Percentiles rank a stretch among this genome's conserved stretches.
Evolutionary conservation across 2,797 vertebrate genomes (phyloP).

Genomic region (Scomberomorus guttatus): DNA sequence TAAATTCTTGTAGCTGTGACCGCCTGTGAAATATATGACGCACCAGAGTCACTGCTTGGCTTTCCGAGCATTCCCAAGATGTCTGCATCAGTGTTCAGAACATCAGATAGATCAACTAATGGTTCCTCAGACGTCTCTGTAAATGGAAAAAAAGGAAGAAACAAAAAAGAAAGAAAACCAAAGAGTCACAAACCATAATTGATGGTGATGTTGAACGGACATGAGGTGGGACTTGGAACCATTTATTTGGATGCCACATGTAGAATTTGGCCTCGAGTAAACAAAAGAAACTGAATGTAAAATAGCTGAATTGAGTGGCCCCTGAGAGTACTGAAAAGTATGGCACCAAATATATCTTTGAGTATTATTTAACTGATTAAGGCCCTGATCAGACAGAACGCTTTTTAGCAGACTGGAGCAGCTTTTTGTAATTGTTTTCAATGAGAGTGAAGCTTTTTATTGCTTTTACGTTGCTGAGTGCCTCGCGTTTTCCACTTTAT

Average conservation of each 20-base stretch:
- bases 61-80: slow-evolving; percentile 98
- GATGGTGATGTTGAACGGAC: slow-evolving; percentile 70
- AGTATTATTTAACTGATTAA: neutral
- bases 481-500: no score
- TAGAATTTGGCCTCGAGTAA: slow-evolving; percentile 21
- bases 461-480: no score
- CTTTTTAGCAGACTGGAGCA: no score
- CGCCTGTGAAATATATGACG: slow-evolving; percentile 73
- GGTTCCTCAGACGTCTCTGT: slow-evolving; percentile 92
- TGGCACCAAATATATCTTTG: neutral
- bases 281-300: slow-evolving; percentile 16
- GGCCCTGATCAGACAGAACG: no score
- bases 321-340: slow-evolving; percentile 5
- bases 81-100: slow-evolving; percentile 96
- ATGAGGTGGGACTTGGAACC: slow-evolving; percentile 62
- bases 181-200: slow-evolving; percentile 80
- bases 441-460: no score
- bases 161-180: slow-evolving; percentile 69
- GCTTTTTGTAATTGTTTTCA: no score
- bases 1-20: slow-evolving; percentile 63
- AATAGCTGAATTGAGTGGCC: neutral
- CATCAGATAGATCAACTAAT: slow-evolving; percentile 96
- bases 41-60: slow-evolving; percentile 94
- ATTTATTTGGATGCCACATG: slow-evolving; percentile 38
- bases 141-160: slow-evolving; percentile 56